Conservation (phyloP, 2,113 vertebrate genomes). For the Labeo rohita region DNA sequence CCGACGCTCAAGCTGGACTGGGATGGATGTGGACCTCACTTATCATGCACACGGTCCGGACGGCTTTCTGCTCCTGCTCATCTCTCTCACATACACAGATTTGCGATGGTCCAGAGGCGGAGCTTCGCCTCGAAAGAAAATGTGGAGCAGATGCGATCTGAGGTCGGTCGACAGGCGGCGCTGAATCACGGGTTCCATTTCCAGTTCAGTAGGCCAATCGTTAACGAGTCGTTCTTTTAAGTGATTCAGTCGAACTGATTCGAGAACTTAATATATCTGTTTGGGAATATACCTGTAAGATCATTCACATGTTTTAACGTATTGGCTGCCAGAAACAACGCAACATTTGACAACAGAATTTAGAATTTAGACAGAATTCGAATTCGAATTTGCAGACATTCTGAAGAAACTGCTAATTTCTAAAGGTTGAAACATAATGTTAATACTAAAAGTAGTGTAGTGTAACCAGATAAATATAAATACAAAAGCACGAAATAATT, state of each 20-base stretch:
- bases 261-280: not conserved
- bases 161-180: slow-evolving; percentile 36
- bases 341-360: too few relatives aligned
- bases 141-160: not conserved
- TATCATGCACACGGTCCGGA: slow-evolving; percentile 15
- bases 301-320: not conserved
- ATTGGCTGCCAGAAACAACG: too few relatives aligned
- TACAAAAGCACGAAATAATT: too few relatives aligned
- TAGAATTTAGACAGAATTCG: not conserved
- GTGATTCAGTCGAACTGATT: not conserved
- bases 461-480: too few relatives aligned
- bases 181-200: not conserved
- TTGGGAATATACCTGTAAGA: not conserved
- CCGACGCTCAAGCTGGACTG: slow-evolving; percentile 54
- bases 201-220: slow-evolving; percentile 7
- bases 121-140: slow-evolving; percentile 48
- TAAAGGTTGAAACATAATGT: not conserved
- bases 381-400: not conserved
- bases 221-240: not conserved
- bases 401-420: not conserved
- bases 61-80: slow-evolving; percentile 38
- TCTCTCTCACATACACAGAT: slow-evolving; percentile 47
- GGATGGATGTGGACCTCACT: slow-evolving; percentile 39
- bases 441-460: too few relatives aligned
- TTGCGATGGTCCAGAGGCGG: slow-evolving; percentile 48